Evolutionary conservation across 2,888 invertebrate genomes (phyloP), one percentile per base, ranked within the genome.

Genomic region (Anarsia innoxiella): DNA sequence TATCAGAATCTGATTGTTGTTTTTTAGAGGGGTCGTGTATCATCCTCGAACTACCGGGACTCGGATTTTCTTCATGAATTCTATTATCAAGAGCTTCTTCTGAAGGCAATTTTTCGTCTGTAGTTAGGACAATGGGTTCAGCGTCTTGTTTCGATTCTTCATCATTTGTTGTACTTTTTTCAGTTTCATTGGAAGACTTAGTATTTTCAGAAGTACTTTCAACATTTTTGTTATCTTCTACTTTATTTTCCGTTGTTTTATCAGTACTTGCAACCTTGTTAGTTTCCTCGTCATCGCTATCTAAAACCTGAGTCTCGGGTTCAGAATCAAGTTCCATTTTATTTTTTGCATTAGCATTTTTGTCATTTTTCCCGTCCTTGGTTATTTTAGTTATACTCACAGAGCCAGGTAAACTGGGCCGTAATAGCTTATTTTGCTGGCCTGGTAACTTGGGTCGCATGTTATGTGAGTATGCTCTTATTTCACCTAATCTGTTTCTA

Each of bases 351-450:
- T 53, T 49, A 2, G 53, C 48, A 28, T 46, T 49, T 9, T 64
- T 63, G 12, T 57, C 39, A 51, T 65, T 78, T 51, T 67, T 77
- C 0, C 51, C 40, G 3, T 75, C 66, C 77, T 67, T 79, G 1
- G 68, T 53, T 44, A 83, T 75, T 58, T 78, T 82, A 0, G 83
- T 84, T 42, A 83, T 84, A 45, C 84, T 84, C 5, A 84, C 69
- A 9, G 84, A 82, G 2, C 80, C 77, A 11, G 82, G 72, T 10
- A 83, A 48, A 36, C 55, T 66, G 1, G 84, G 78, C 28, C 80
- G 51, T 14, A 80, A 37, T 47, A 77, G 49, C 50, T 75, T 64
- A 2, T 66, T 59, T 11, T 60, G 59, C 2, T 53, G 66, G 37
- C 73, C 48, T 1, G 73, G 66, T 1, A 72, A 58, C 45, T 76